phyloP scores from a whole-genome alignment of 1,140 invertebrate species.

The Procambarus virginalis region DNA sequence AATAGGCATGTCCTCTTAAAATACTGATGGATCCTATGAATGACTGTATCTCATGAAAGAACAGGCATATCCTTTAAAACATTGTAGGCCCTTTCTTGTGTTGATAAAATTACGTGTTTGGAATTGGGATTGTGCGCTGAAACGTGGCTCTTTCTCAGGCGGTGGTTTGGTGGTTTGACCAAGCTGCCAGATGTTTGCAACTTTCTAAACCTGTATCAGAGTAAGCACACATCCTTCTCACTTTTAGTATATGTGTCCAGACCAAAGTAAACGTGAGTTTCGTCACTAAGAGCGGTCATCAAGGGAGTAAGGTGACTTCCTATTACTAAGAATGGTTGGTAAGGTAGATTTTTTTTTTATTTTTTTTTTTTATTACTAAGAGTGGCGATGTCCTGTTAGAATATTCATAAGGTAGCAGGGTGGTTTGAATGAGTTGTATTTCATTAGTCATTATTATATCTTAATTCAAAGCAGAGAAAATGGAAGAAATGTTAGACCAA shows the following conservation, averaged over 20 bases:
- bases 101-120: conserved; percentile 26
- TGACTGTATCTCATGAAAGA: conserved; percentile 9
- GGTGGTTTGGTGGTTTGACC: conserved; percentile 52
- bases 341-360: background rate
- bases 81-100: conserved; percentile 25
- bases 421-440: conserved; percentile 19
- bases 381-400: background rate
- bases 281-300: background rate
- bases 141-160: conserved; percentile 45
- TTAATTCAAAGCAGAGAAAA: background rate
- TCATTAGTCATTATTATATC: background rate
- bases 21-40: background rate
- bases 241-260: conserved; percentile 23
- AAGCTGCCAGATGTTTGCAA: conserved; percentile 46
- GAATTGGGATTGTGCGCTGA: conserved; percentile 26
- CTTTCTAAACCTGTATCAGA: conserved; percentile 45
- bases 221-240: conserved; percentile 49
- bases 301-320: conserved; percentile 1
- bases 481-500: background rate
- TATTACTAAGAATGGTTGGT: conserved; percentile 15
- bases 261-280: conserved; percentile 15
- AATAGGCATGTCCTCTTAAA: background rate
- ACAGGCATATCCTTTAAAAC: conserved; percentile 13
- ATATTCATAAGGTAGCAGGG: conserved; percentile 14
- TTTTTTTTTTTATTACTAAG: background rate